Percentiles rank a stretch among this genome's conserved stretches.
These are phyloP conservation scores for Anarrhichthys ocellatus DNA, from an alignment of 2,113 vertebrate species.

Conservation along the genomic window DNA sequence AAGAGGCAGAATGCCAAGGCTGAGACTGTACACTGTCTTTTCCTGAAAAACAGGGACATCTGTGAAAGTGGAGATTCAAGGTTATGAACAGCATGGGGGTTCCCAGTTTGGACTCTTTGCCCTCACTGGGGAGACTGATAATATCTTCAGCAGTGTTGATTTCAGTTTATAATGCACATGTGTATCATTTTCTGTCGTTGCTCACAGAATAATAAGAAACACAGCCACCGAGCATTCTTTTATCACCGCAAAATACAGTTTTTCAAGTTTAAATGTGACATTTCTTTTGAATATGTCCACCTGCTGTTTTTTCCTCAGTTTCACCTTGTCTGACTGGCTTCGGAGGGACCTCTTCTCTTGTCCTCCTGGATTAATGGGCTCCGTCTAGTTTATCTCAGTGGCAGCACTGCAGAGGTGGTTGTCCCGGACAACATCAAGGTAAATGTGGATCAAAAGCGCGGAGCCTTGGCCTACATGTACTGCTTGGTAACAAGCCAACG, in stretches of 20 bases:
- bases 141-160: background rate
- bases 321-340: background rate
- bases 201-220: conserved; percentile 9
- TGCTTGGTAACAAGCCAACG: conserved; percentile 41
- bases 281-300: background rate
- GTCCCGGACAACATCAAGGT: conserved; percentile 59
- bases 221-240: background rate
- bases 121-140: background rate
- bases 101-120: conserved; percentile 29
- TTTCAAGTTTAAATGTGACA: background rate
- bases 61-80: conserved; percentile 72
- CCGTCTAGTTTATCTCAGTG: conserved; percentile 44
- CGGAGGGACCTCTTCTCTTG: background rate
- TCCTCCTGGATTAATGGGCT: background rate
- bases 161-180: background rate
- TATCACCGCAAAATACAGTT: background rate
- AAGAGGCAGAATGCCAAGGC: conserved; percentile 75
- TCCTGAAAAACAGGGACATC: conserved; percentile 55
- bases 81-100: conserved; percentile 51
- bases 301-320: background rate
- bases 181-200: background rate
- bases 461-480: conserved; percentile 54
- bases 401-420: conserved; percentile 21
- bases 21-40: conserved; percentile 63
- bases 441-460: conserved; percentile 54